Evolutionary conservation across 35 echinoderm and acorn worm genomes (phyloP).

Genomic region (Diadema setosum): DNA sequence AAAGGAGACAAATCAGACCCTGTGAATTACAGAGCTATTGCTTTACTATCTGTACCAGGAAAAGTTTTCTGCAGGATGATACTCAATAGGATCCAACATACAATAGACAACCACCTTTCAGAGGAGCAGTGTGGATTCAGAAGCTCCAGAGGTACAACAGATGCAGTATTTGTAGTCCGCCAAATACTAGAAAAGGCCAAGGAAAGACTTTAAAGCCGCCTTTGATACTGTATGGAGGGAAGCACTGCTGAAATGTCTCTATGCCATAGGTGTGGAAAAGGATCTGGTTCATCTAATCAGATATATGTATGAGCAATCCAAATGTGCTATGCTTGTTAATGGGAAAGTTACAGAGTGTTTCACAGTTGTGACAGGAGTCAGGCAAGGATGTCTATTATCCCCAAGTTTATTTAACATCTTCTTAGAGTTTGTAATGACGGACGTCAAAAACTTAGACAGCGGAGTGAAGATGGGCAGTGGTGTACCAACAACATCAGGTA

Average conservation of each 20-base stretch:
- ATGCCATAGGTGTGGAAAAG: not conserved
- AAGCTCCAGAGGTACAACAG: not conserved
- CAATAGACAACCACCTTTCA: not conserved
- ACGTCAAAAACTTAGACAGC: not conserved
- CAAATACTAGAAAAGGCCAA: too few species aligned
- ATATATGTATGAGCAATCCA: not conserved
- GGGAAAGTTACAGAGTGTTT: not conserved
- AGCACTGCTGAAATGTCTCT: constrained; percentile 4
- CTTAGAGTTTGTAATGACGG: constrained; percentile 19
- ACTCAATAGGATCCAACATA: constrained; percentile 13
- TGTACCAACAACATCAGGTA: not conserved
- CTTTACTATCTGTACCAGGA: not conserved
- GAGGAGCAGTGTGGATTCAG: constrained; percentile 29
- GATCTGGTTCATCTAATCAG: not conserved
- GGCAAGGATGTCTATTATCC: constrained; percentile 12
- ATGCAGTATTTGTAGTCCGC: too few species aligned
- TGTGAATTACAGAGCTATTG: constrained; percentile 23
- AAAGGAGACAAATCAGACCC: constrained; percentile 44
- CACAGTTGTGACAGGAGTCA: not conserved
- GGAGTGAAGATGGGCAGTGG: not conserved
- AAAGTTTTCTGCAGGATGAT: constrained; percentile 26
- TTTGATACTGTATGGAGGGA: not conserved
- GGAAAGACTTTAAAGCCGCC: not conserved
- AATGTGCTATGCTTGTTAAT: constrained; percentile 25
- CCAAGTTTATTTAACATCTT: constrained; percentile 35